Base-by-base conservation (phyloP, 1,140 invertebrate genomes). In the Conus ventricosus region DNA sequence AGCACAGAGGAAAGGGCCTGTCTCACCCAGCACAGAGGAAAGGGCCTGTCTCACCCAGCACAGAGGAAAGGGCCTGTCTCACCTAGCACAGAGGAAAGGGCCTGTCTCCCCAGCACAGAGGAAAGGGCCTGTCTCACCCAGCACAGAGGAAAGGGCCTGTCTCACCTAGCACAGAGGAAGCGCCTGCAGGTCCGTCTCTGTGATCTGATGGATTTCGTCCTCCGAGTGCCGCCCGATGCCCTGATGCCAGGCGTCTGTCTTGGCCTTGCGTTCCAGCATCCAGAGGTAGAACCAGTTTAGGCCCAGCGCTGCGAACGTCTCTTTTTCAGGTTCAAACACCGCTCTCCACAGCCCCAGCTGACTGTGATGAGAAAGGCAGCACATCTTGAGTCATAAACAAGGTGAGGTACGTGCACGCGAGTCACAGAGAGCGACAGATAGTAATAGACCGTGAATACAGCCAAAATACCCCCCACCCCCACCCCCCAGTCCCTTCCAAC, bases 121-220 rank as follows among this genome's bases (percentile, higher is more conserved):
- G n/a, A n/a, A n/a, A n/a, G n/a, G n/a, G n/a, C n/a, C n/a, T n/a
- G n/a, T 39, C 39, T 39, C 39, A 39, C 39, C 39, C 3, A 39
- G 39, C 39, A 0, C 3, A 39, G 39, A 39, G 39, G 39, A 39
- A 39, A 39, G 39, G 39, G 39, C 39, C 39, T 39, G 39, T 57
- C 80, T 86, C 63, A 92, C 92, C 91, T 75, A 92, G 67, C 67
- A 91, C 90, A 81, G 83, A 85, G 6, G 91, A 91, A 92, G 25
- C 11, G 92, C 92, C 10, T 71, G 75, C 15, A 92, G 39, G 63
- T 92, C 92, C 17, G 85, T 75, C n/a, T 90, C 88, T 27, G 87
- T 88, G 20, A 92, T 89, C 23, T 78, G 17, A 5, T 84, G 83
- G 0, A 91, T 85, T 85, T 92, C 92, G 60, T 89, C 87, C 54